Evolutionary conservation across 1,140 invertebrate genomes (phyloP).

Genomic region (Eulimnadia texana): DNA sequence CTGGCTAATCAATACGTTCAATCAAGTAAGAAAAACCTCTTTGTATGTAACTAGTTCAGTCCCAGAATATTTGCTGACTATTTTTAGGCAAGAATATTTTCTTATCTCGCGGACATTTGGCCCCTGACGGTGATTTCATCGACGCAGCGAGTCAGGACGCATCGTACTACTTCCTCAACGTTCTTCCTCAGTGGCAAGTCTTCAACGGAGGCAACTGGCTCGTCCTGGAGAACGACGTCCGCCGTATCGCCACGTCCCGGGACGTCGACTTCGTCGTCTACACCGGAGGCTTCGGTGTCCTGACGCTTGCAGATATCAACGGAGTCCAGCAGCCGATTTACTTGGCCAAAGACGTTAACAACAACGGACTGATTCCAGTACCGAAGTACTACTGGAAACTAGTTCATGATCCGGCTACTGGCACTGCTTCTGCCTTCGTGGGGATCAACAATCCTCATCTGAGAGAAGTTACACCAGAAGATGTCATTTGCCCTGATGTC

Average conservation of each 20-base stretch:
- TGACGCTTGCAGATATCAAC: constrained; percentile 32
- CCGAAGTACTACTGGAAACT: constrained; percentile 34
- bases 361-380: constrained; percentile 32
- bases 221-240: constrained; percentile 9
- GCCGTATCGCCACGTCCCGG: constrained; percentile 6
- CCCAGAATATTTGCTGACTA: not conserved
- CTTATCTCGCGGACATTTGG: constrained; percentile 47
- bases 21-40: not conserved
- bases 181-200: constrained; percentile 46
- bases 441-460: constrained; percentile 20
- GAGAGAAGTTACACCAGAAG: constrained; percentile 26
- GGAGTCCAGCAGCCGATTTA: constrained; percentile 30
- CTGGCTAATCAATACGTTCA: constrained; percentile 4
- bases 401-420: constrained; percentile 11
- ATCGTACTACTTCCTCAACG: constrained; percentile 50
- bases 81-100: constrained; percentile 20
- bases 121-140: constrained; percentile 47
- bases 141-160: constrained; percentile 43
- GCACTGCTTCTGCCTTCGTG: constrained; percentile 16
- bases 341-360: constrained; percentile 7
- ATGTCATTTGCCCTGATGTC: constrained; percentile 34
- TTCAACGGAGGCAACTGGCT: constrained; percentile 49
- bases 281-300: constrained; percentile 39
- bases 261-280: constrained; percentile 34
- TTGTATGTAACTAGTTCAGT: not conserved